Percentiles rank a stretch among this genome's conserved stretches.
These are phyloP conservation scores for Papilio demoleus DNA, from an alignment of 2,888 invertebrate genomes.

Conservation along the genomic window DNA sequence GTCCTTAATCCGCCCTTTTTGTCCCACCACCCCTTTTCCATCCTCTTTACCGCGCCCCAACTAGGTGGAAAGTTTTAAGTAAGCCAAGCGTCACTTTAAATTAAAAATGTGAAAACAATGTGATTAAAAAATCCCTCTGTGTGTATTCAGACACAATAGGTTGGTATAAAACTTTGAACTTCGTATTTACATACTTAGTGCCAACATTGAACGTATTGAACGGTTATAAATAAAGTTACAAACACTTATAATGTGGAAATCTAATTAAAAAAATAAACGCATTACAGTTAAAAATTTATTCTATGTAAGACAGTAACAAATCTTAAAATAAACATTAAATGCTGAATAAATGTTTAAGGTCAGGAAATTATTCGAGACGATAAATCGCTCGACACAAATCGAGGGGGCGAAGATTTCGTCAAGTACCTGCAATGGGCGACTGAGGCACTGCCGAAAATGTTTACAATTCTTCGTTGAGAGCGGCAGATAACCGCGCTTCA, in stretches of 20 bases:
- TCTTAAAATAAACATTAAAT: constrained; percentile 13
- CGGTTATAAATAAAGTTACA: too few relatives aligned
- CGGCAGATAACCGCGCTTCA: constrained; percentile 64
- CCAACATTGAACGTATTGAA: too few relatives aligned
- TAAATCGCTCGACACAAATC: constrained; percentile 39
- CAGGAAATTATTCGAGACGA: constrained; percentile 31
- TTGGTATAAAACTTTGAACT: not conserved
- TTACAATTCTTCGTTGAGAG: constrained; percentile 49
- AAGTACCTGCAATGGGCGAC: constrained; percentile 37
- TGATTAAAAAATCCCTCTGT: not conserved
- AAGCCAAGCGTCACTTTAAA: constrained; percentile 55
- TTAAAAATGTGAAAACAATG: constrained; percentile 41
- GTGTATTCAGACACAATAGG: not conserved
- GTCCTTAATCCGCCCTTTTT: constrained; percentile 79
- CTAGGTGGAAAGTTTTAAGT: constrained; percentile 80
- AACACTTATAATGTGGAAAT: too few relatives aligned
- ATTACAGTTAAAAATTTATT: constrained; percentile 10
- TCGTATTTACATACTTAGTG: too few relatives aligned
- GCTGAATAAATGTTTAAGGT: constrained; percentile 10
- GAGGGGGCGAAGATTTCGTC: constrained; percentile 36
- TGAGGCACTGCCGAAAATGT: constrained; percentile 35
- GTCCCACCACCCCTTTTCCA: constrained; percentile 58
- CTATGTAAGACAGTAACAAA: not conserved
- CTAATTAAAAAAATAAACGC: not conserved
- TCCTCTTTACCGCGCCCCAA: constrained; percentile 66